Conservation (phyloP, 2,113 vertebrate species). For the Cinclus cinclus region DNA sequence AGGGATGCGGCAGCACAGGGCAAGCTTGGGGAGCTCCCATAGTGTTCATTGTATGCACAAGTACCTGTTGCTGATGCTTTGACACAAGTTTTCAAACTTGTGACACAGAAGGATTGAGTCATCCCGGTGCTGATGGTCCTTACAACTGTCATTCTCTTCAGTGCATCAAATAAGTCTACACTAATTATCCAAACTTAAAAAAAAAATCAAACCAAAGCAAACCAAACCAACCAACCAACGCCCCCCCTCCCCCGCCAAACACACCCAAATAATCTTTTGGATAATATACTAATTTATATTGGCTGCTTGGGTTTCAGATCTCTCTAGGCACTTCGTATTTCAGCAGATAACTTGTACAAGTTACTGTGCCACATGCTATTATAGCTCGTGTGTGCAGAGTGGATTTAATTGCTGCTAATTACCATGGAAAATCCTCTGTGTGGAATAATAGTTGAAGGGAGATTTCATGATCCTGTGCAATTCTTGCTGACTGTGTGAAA, state of each 20-base stretch:
- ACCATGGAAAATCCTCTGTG: not conserved
- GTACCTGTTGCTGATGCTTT: not conserved
- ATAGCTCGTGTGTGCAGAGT: not conserved
- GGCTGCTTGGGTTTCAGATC: not conserved
- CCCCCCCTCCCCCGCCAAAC: no score
- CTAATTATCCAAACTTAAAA: not conserved
- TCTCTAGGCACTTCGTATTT: not conserved
- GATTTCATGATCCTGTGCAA: not conserved
- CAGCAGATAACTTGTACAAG: not conserved
- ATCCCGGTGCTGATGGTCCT: not conserved
- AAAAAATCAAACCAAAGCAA: not conserved
- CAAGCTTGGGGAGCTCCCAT: fast-evolving
- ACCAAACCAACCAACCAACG: not conserved
- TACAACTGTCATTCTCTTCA: not conserved
- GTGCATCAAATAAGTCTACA: not conserved
- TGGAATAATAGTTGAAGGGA: not conserved
- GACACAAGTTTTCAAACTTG: not conserved
- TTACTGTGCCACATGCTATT: not conserved
- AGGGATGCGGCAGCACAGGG: not conserved
- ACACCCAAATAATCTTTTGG: not conserved
- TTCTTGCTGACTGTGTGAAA: not conserved
- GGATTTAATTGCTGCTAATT: not conserved
- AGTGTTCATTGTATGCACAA: not conserved
- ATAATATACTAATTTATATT: not conserved
- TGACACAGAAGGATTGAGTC: not conserved